Base-by-base conservation (phyloP, 2,113 vertebrate species). In the Gobio gobio region DNA sequence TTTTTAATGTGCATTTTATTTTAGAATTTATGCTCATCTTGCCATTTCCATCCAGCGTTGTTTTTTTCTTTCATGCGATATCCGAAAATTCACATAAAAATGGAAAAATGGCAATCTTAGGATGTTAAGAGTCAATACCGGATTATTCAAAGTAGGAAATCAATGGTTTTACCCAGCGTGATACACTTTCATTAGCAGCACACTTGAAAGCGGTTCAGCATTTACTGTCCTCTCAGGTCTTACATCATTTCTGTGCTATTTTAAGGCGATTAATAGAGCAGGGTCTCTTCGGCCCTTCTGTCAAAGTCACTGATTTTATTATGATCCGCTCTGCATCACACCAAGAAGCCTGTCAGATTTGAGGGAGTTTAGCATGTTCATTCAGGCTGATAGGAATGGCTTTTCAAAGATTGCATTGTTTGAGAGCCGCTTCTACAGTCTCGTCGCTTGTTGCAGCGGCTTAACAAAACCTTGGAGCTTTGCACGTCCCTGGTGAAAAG, bases 241-340 rank as follows among this genome's bases (percentile, higher is more conserved):
- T 76, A 33, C 73, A 87, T 75, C 85, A 88, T 90, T 91, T 92
- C 66, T 16, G 59, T 77, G 87, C 82, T 68, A 73, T 86, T 93
- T 93, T 92, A 90, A 89, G 74, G 10, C 1, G n/a, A 76, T 18
- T 90, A 76, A 88, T 87, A 85, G 76, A 91, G 78, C 88, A 88
- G 85, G 89, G 84, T 49, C 40, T 63, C 73, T 61, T 74, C 13
- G 43, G 16, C 61, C 59, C 74, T 81, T 85, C 88, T 90, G 75
- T 83, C n/a, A 73, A 68, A 70, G 82, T 83, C 59, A 72, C 68
- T 76, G 74, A 63, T 79, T 81, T 68, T 40, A 47, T 54, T 56
- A 49, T 2, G n/a, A 78, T 78, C 59, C 13, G 16, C 77, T 72
- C 59, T 45, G 43, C 79, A 54, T 16, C 12, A 29, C 75, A 66